Evolutionary conservation across 2,888 invertebrate genomes (phyloP), one percentile per base, ranked within the genome.

Genomic region (Timandra comae): DNA sequence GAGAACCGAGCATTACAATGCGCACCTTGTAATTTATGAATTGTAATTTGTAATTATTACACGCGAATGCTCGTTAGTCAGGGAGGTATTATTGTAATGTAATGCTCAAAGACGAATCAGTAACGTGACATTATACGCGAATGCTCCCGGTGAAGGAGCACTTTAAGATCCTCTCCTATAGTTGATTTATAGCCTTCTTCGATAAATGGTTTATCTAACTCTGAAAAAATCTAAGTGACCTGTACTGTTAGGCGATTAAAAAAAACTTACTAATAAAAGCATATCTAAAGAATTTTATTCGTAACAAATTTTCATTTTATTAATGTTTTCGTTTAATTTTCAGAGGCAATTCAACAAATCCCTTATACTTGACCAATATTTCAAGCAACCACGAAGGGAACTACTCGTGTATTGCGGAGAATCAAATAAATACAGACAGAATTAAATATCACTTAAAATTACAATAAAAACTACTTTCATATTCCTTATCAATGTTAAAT

Each of bases 331-430:
- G n/a, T n/a, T n/a, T 35, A 36, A 33, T 38, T 63, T 62, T 25
- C 64, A 73, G 73, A 30, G 49, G 49, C 0, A 47, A 45, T 9
- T 41, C 58, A 0, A 48, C 49, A 0, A 52, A 32, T 19, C 25
- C 46, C 0, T 47, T 75, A 2, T 25, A 49, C 7, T 43, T 78
- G 26, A 33, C 33, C 1, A 60, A 61, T 5, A 41, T 77, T n/a
- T 53, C 55, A 1, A 56, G 53, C 34, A 42, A 34, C 1, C 41
- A 78, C 7, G 70, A 72, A 36, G 81, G 81, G 0, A 41, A 45
- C 0, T 82, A 82, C 31, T 31, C 58, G 1, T 82, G 81, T 33
- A 48, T 74, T 1, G 70, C 70, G 0, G 62, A 71, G 9, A 81
- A 79, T 27, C 29, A 41, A 3, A 49, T 70, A 0, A 65, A 62